phyloP scores from a whole-genome alignment of 2,888 invertebrate genomes.

The Eremobia ochroleuca region DNA sequence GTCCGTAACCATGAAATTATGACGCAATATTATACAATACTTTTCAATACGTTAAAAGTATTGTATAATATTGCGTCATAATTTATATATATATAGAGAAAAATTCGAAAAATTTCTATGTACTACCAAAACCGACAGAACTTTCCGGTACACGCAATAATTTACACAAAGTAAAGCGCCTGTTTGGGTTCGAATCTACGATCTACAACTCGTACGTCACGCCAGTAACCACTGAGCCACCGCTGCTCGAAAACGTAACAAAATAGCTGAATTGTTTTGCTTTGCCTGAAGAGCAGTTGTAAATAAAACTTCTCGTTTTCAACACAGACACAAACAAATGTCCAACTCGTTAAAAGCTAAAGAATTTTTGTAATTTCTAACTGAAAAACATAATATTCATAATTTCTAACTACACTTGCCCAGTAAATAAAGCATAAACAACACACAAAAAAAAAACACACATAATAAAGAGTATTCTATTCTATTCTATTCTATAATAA shows the following conservation, averaged over 20 bases:
- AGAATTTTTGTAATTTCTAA: background rate
- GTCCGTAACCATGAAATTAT: no score
- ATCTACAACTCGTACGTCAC: background rate
- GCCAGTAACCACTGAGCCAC: background rate
- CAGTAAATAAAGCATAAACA: slow-evolving; percentile 15
- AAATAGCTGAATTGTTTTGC: background rate
- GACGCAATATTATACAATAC: no score
- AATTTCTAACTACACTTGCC: slow-evolving; percentile 6
- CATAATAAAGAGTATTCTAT: no score
- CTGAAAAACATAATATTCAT: slow-evolving; percentile 11
- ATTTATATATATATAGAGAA: no score
- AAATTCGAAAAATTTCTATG: no score
- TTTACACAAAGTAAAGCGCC: background rate
- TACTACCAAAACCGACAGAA: no score
- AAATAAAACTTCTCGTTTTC: background rate
- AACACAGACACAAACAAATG: background rate
- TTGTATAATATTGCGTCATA: no score
- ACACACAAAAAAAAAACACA: no score
- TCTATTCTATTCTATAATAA: no score
- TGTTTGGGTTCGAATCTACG: background rate
- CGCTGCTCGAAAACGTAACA: background rate
- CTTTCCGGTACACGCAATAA: no score
- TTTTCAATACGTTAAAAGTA: no score
- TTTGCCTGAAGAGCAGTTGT: background rate
- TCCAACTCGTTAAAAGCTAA: background rate